Percentiles rank a stretch among this genome's conserved stretches.
Evolutionary conservation across 2,888 invertebrate species (phyloP).

Genomic region (Beris chalybata): DNA sequence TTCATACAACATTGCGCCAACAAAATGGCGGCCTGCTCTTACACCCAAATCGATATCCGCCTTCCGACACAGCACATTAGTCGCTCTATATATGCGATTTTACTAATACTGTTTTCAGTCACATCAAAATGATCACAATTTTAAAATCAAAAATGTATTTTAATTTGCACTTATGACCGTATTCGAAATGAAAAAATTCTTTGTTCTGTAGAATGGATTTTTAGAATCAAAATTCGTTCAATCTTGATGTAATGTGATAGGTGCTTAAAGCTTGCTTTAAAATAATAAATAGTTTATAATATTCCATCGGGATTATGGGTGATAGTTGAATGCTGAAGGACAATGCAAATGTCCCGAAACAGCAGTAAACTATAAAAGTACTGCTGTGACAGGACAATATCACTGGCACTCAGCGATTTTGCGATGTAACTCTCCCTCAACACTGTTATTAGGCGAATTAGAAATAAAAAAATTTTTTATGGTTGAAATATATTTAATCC

Average conservation of each 20-base stretch:
- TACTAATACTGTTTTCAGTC: no score
- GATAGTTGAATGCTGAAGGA: slow-evolving; percentile 25
- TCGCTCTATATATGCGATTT: no score
- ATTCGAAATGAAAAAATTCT: no score
- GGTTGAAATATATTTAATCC: neutral
- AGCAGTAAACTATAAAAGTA: slow-evolving; percentile 84
- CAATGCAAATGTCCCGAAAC: slow-evolving; percentile 82
- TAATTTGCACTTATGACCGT: no score
- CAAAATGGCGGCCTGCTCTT: slow-evolving; percentile 27
- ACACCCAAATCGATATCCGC: slow-evolving; percentile 28
- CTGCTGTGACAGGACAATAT: slow-evolving; percentile 99
- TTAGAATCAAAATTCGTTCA: no score
- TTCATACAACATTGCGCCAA: neutral
- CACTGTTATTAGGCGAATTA: neutral
- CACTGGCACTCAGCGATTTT: slow-evolving; percentile 65
- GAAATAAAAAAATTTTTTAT: neutral
- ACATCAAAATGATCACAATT: no score
- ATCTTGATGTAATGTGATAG: no score
- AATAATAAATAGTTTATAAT: no score
- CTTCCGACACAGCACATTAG: slow-evolving; percentile 24
- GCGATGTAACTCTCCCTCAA: neutral
- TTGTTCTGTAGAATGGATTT: no score
- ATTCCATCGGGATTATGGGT: no score
- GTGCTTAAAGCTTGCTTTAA: no score
- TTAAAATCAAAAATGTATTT: no score